These are phyloP conservation scores for Denticeps clupeoides DNA, from an alignment of 2,797 vertebrate genomes.

Conservation along the genomic window DNA sequence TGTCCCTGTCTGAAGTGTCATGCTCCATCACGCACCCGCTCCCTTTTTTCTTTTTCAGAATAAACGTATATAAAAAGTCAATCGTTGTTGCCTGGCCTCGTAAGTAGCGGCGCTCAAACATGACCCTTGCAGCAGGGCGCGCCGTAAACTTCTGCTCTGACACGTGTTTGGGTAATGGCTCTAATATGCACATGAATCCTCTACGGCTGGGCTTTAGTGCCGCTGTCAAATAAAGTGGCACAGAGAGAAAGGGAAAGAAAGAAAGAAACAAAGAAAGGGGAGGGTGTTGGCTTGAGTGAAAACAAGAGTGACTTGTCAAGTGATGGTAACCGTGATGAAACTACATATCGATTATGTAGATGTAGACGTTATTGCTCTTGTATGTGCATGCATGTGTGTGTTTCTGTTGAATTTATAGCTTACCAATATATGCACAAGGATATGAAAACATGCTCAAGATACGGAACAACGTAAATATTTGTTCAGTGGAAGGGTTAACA, in stretches of 20 bases:
- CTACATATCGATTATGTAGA: too few species aligned
- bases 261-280: neutral
- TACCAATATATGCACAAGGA: too few species aligned
- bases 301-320: neutral
- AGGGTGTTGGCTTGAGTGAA: neutral
- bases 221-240: conserved; percentile 30
- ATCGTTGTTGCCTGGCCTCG: neutral
- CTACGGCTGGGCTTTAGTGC: conserved; percentile 34
- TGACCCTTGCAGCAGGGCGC: conserved; percentile 35
- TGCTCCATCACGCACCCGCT: too few species aligned
- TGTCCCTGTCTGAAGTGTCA: too few species aligned
- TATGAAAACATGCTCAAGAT: too few species aligned
- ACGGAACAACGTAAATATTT: too few species aligned
- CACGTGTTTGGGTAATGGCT: conserved; percentile 50
- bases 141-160: conserved; percentile 32
- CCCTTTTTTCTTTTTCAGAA: too few species aligned
- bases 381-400: too few species aligned
- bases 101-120: conserved; percentile 28
- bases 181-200: conserved; percentile 51
- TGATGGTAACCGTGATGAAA: neutral
- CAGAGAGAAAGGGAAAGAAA: conserved; percentile 7
- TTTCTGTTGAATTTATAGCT: too few species aligned
- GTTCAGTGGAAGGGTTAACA: too few species aligned
- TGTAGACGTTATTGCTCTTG: too few species aligned
- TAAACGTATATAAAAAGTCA: too few species aligned